phyloP scores from a whole-genome alignment of 2,113 vertebrate species.

The Engystomops pustulosus region DNA sequence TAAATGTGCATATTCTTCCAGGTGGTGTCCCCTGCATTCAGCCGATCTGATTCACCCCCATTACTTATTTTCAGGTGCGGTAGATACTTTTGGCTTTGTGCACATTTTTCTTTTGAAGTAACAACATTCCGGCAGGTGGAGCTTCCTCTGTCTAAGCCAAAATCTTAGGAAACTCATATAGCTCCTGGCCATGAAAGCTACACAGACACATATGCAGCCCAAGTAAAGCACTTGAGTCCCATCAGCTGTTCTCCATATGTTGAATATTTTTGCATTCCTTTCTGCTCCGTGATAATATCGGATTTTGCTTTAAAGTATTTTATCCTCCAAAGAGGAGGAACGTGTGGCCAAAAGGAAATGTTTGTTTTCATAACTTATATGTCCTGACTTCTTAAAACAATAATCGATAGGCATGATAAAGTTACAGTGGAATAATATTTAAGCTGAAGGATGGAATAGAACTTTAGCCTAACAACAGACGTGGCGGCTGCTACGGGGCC shows the following conservation, averaged over 20 bases:
- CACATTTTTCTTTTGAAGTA: slow-evolving; percentile 6
- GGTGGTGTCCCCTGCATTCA: not conserved
- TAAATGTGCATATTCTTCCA: not conserved
- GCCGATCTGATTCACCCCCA: not conserved
- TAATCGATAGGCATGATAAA: slow-evolving; percentile 35
- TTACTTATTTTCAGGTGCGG: not conserved
- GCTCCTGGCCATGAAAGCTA: not conserved
- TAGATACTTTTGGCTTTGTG: not conserved
- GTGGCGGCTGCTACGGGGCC: too few relatives aligned
- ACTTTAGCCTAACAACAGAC: too few relatives aligned
- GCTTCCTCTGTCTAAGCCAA: slow-evolving; percentile 24
- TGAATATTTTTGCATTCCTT: slow-evolving; percentile 8
- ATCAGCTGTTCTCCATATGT: slow-evolving; percentile 52
- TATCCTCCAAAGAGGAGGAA: slow-evolving; percentile 24
- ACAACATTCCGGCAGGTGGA: slow-evolving; percentile 31
- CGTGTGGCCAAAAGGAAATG: slow-evolving; percentile 47
- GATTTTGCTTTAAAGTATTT: slow-evolving; percentile 26
- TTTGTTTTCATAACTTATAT: slow-evolving; percentile 45
- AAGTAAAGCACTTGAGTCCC: slow-evolving; percentile 9
- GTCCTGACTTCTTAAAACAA: slow-evolving; percentile 36
- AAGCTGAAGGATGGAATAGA: not conserved
- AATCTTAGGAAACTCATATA: not conserved
- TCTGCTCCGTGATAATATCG: slow-evolving; percentile 33
- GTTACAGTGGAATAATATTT: slow-evolving; percentile 54
- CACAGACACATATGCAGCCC: not conserved